Evolutionary conservation across 2,113 vertebrate species (phyloP), one percentile per base, ranked within the genome.

Genomic region (Perccottus glenii): DNA sequence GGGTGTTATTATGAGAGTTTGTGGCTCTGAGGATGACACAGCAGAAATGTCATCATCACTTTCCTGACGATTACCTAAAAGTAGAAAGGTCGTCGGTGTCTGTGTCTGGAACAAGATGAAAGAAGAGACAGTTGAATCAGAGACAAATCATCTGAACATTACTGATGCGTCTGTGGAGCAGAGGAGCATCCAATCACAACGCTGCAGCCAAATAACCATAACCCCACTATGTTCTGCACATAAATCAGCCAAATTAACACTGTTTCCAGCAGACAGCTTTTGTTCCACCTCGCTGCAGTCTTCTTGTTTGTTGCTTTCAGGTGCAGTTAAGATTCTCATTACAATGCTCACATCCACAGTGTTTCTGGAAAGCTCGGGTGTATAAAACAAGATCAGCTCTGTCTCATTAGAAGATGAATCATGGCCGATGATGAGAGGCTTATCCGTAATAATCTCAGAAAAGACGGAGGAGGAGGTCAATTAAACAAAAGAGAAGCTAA

Each of bases 241-340:
- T 61, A 11, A 64, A 70, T 57, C 58, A 55, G 9, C 47, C 4
- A 51, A 60, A 63, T 48, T 5, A 58, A 56, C 40, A 49, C 5
- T 55, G 40, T 27, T 15, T 53, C 64, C 11, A 27, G 11, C 35
- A 32, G 56, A 69, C 48, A 33, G 49, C 60, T 33, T 58, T 42
- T 67, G 27, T 15, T 48, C 40, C 47, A 19, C 56, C 12, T 38
- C 11, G 40, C 3, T 51, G 56, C 48, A 14, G 8, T 16, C 27
- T 43, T 15, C 9, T 61, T 57, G 55, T 61, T 62, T 58, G 66
- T 46, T 58, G 51, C 51, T 70, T 47, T 70, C 50, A 55, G 65
- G 60, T 53, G 52, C 42, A 59, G 49, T 74, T 64, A 60, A 60
- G 32, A 60, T 57, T 19, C 33, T 43, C 52, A 71, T 67, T 46